phyloP scores from a whole-genome alignment of 2,797 vertebrate species.

The Pangasius larnaudii region DNA sequence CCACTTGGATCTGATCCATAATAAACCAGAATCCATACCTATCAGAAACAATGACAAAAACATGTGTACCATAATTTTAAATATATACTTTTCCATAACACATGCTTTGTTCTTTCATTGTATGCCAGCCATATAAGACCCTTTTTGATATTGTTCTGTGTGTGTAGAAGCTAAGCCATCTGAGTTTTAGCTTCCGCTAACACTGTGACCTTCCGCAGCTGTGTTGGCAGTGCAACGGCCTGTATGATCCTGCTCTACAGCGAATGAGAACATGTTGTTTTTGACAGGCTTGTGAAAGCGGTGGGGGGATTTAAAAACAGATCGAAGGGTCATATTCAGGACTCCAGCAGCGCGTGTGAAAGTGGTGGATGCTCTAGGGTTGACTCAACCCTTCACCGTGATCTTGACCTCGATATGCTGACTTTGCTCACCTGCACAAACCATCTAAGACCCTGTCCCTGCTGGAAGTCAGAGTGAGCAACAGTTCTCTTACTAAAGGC shows the following conservation, averaged over 20 bases:
- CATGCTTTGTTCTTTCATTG: neutral
- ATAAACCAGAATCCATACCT: neutral
- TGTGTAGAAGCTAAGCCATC: neutral
- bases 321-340: slow-evolving; percentile 11
- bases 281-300: slow-evolving; percentile 33
- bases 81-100: neutral
- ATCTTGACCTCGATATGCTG: slow-evolving; percentile 21
- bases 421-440: slow-evolving; percentile 23
- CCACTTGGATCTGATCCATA: slow-evolving; percentile 1
- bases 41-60: neutral
- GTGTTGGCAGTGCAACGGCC: slow-evolving; percentile 18
- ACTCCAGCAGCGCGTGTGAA: slow-evolving; percentile 61
- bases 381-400: slow-evolving; percentile 28
- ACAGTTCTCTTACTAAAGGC: neutral
- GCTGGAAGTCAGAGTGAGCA: neutral
- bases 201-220: slow-evolving; percentile 34
- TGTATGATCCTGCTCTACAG: slow-evolving; percentile 26
- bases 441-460: neutral
- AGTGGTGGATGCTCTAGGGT: slow-evolving; percentile 61
- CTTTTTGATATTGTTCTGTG: neutral
- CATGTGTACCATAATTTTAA: neutral
- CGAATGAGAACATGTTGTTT: slow-evolving; percentile 36
- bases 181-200: slow-evolving; percentile 12
- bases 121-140: neutral
- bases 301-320: slow-evolving; percentile 39